Conservation (phyloP, 2,113 vertebrate species). For the Corydoras sp. region DNA sequence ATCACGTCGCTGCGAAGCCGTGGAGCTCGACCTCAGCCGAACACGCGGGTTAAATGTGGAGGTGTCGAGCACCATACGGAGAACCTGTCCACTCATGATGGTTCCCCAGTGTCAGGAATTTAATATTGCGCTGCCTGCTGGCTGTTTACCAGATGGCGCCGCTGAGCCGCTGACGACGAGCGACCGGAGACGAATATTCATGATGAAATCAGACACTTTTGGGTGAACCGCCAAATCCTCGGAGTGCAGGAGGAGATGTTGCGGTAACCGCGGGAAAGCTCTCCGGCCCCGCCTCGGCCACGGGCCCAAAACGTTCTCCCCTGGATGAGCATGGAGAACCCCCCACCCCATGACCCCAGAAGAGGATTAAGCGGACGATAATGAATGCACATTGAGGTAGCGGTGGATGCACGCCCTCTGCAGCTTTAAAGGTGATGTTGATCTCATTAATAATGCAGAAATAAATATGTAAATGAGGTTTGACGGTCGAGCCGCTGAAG, state of each 20-base stretch:
- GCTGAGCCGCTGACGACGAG: slow-evolving; percentile 11
- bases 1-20: no score
- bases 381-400: not conserved
- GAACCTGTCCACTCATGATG: slow-evolving; percentile 10
- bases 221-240: not conserved
- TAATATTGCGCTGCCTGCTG: slow-evolving; percentile 35
- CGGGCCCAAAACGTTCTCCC: no score
- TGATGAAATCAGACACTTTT: slow-evolving; percentile 10
- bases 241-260: not conserved
- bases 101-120: slow-evolving; percentile 26
- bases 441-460: no score
- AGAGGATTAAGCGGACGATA: no score
- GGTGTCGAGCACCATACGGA: slow-evolving; percentile 25
- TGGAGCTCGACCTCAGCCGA: slow-evolving; percentile 8
- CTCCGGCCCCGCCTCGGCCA: not conserved
- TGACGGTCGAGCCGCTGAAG: no score
- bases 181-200: slow-evolving; percentile 28
- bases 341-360: no score
- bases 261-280: not conserved
- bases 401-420: not conserved
- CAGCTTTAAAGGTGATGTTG: not conserved
- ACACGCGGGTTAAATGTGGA: slow-evolving; percentile 16
- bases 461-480: no score
- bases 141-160: slow-evolving; percentile 34
- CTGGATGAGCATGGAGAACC: no score